Conservation (phyloP, 1,140 invertebrate genomes). For the Pteromalus puparum region DNA sequence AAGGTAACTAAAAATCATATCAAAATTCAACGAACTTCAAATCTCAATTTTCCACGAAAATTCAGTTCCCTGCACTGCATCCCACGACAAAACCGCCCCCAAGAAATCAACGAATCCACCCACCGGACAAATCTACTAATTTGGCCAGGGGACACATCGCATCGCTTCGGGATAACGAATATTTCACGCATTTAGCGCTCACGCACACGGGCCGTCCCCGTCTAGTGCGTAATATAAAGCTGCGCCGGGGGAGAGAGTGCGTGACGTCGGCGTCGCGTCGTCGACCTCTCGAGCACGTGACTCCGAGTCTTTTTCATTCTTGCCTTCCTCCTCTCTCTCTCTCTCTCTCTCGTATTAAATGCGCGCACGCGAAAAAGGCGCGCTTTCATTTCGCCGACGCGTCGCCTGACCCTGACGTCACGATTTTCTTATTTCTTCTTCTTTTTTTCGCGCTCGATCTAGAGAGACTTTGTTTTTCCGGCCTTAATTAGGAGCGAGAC, state of each 20-base stretch:
- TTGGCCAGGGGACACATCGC: not conserved
- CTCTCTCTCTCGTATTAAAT: not conserved
- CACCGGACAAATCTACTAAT: not conserved
- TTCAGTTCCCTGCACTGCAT: no score
- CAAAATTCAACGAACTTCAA: no score
- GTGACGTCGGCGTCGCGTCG: conserved; percentile 27
- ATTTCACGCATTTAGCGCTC: not conserved
- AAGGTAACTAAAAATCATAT: no score
- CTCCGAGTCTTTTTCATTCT: not conserved
- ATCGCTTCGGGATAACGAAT: not conserved
- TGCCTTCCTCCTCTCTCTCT: not conserved
- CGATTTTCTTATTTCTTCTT: not conserved
- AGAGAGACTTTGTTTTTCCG: not conserved
- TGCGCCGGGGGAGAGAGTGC: not conserved
- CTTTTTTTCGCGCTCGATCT: not conserved
- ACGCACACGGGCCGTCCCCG: not conserved
- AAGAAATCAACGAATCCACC: no score
- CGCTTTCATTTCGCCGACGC: not conserved
- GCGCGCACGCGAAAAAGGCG: not conserved
- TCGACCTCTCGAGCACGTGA: conserved; percentile 8
- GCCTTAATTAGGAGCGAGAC: conserved; percentile 4
- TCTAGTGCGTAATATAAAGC: not conserved
- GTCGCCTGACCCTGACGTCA: conserved; percentile 6
- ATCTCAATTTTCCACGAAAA: no score
- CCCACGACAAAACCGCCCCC: no score